Conservation (phyloP, 2,888 invertebrate species). For the Patella depressa region DNA sequence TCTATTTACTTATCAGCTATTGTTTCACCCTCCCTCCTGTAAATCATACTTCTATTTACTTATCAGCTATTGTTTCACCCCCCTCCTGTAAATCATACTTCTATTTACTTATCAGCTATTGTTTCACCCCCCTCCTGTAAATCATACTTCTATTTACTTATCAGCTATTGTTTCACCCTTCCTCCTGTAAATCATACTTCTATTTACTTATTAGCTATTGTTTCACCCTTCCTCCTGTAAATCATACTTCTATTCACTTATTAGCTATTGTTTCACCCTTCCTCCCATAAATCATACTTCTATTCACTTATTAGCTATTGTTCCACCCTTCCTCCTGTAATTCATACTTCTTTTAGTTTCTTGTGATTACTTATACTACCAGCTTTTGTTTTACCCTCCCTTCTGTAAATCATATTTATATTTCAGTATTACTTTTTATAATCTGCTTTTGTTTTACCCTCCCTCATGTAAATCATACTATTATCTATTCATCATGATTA, state of each 20-base stretch:
- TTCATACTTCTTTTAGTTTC: conserved; percentile 46
- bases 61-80: conserved; percentile 28
- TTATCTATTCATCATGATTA: neutral
- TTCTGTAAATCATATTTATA: too few relatives aligned
- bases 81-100: neutral
- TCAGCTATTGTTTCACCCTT: conserved; percentile 47
- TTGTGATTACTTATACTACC: too few relatives aligned
- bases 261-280: neutral
- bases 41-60: conserved; percentile 60
- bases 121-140: too few relatives aligned
- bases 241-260: neutral
- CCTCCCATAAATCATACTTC: conserved; percentile 47
- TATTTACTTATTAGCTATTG: conserved; percentile 49
- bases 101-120: neutral
- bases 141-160: conserved; percentile 57
- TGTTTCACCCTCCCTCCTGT: conserved; percentile 37
- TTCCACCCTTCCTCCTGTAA: conserved; percentile 32
- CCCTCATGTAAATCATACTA: neutral
- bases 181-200: conserved; percentile 47
- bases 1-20: conserved; percentile 53
- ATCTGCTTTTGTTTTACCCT: too few relatives aligned
- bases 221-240: neutral
- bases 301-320: conserved; percentile 50
- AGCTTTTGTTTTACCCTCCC: too few relatives aligned
- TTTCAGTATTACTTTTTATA: too few relatives aligned